phyloP scores from a whole-genome alignment of 2,797 vertebrate genomes.

The Alectoris magna region DNA sequence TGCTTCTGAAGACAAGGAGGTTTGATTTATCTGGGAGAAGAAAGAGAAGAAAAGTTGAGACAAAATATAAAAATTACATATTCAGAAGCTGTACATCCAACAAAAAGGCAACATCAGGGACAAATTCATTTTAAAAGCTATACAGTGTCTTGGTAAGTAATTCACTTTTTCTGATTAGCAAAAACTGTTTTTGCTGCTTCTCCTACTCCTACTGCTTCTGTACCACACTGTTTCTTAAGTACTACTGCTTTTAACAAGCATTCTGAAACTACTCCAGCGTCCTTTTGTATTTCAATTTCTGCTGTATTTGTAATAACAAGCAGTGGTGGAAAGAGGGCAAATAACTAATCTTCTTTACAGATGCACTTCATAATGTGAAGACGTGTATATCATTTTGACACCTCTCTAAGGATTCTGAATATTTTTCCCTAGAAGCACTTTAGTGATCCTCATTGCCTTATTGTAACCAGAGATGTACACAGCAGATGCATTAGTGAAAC shows the following conservation, averaged over 20 bases:
- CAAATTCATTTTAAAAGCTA: neutral
- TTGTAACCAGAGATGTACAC: neutral
- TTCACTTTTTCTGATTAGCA: neutral
- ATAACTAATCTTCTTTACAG: neutral
- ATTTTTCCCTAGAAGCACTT: neutral
- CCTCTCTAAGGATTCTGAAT: neutral
- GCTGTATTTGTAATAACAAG: neutral
- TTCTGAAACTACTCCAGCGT: neutral
- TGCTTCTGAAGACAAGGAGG: constrained; percentile 91
- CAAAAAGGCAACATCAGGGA: neutral
- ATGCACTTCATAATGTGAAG: neutral
- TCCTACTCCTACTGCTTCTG: too few relatives aligned
- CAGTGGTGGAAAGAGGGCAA: neutral
- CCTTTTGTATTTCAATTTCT: neutral
- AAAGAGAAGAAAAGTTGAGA: neutral
- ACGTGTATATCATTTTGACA: neutral
- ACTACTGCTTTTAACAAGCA: neutral
- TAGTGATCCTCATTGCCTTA: neutral
- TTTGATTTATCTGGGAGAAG: constrained; percentile 91
- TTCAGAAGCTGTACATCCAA: neutral
- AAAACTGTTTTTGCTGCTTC: neutral
- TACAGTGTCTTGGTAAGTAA: neutral
- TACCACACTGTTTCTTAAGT: neutral
- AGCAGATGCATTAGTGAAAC: neutral
- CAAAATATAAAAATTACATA: neutral